Conservation (phyloP, 2,797 vertebrate species). For the Galagoides demidoff region DNA sequence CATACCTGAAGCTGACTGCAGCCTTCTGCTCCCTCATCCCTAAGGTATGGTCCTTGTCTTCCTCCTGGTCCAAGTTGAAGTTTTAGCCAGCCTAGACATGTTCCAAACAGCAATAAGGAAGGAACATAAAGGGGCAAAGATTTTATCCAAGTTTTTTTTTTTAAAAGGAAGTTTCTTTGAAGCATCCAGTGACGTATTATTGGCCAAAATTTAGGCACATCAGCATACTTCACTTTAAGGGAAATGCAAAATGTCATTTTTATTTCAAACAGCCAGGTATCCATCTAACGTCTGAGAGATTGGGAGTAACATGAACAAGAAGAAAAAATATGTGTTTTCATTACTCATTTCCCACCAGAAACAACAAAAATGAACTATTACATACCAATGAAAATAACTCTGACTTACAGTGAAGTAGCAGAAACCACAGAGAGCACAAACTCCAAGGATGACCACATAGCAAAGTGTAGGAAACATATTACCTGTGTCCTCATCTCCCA, state of each 20-base stretch:
- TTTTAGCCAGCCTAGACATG: neutral
- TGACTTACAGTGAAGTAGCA: neutral
- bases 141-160: neutral
- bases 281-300: neutral
- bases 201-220: neutral
- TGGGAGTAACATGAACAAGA: neutral
- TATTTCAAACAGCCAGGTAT: neutral
- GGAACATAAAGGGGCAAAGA: neutral
- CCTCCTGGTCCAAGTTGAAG: neutral
- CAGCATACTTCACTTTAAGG: neutral
- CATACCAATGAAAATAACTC: neutral
- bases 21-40: neutral
- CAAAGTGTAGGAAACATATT: neutral
- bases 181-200: neutral
- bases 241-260: slow-evolving; percentile 9
- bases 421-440: neutral
- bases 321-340: neutral
- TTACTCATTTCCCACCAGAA: neutral
- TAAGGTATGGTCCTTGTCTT: neutral
- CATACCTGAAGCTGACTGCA: neutral
- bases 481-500: neutral
- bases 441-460: neutral
- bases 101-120: neutral
- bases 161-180: neutral
- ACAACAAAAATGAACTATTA: neutral